Base-by-base conservation (phyloP, 2,888 invertebrate genomes). In the Netelia virgata region DNA sequence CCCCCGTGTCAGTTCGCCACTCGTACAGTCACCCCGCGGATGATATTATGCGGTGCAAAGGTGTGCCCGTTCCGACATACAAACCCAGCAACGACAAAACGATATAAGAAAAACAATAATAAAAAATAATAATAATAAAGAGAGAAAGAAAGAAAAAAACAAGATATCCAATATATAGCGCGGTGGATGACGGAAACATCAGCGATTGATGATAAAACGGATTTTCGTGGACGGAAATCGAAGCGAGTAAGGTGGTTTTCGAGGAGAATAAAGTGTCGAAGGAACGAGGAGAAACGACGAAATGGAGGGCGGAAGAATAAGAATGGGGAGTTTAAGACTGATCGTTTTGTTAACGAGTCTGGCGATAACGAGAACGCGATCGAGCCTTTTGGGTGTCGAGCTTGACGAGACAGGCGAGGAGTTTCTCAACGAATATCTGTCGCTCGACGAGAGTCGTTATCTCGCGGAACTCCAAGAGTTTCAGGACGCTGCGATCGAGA, bases 401-500 rank as follows among this genome's bases (percentile, higher is more conserved):
- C 87, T 91, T 59, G 90, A 91, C 80, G 90, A 91, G 78, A 86
- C 90, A 18, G 90, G 89, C 43, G 89, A 91, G 83, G 91, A 91
- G 81, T 89, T 91, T 74, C 88, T 91, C 66, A 91, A 91, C 86
- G 90, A 90, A 78, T 91, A 90, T 76, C 82, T 90, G 53, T 89
- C 91, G 11, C 87, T 90, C 73, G 91, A 91, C 77, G 92, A 92
- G 80, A 90, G 87, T 77, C 89, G 90, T 75, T 92, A 92, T 77
- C 85, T 91, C 43, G 88, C 90, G 8, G 89, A 91, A 64, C 86
- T 92, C 14, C 90, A 90, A 57, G 90, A 91, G 64, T 89, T 91
- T 61, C 91, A 91, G 77, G 91, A 92, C 78, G 90, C 92, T 1
- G 91, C 91, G n/a, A 90, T 93, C 86, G 92, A 92, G 83, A 92